Percentiles rank a stretch among this genome's conserved stretches.
Conservation (phyloP, 2,888 invertebrate genomes). For the Ophion ventricosus region DNA sequence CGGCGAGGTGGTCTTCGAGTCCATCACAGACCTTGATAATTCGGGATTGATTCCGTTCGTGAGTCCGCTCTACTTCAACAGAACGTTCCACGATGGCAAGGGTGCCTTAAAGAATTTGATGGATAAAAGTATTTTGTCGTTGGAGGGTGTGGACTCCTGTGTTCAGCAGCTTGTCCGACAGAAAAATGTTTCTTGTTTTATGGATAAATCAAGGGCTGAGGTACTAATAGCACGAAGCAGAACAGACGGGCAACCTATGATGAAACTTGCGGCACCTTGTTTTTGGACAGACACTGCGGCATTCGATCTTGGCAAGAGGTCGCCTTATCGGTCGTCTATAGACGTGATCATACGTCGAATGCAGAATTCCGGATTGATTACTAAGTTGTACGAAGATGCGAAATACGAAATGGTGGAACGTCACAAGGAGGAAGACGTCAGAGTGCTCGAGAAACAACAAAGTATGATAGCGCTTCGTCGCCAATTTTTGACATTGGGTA, state of each 20-base stretch:
- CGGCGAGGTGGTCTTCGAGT: slow-evolving; percentile 22
- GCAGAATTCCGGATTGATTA: too few relatives aligned
- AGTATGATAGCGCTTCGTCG: too few relatives aligned
- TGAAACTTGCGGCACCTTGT: slow-evolving; percentile 31
- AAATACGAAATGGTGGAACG: too few relatives aligned
- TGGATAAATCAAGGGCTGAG: slow-evolving; percentile 23
- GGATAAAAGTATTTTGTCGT: slow-evolving; percentile 5
- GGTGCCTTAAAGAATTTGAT: slow-evolving; percentile 31
- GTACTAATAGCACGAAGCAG: background rate
- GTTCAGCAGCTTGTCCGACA: background rate
- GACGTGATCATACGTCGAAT: too few relatives aligned
- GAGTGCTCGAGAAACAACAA: too few relatives aligned
- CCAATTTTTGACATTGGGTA: too few relatives aligned
- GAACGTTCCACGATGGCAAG: slow-evolving; percentile 40
- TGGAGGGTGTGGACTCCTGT: background rate
- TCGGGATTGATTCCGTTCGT: slow-evolving; percentile 60
- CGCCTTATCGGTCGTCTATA: too few relatives aligned
- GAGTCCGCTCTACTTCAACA: background rate
- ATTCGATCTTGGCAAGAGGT: too few relatives aligned
- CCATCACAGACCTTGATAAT: slow-evolving; percentile 57
- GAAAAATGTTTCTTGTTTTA: slow-evolving; percentile 41
- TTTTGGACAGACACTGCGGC: too few relatives aligned
- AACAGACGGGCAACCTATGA: background rate
- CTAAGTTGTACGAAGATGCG: too few relatives aligned
- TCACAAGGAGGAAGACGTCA: too few relatives aligned